phyloP scores from a whole-genome alignment of 2,797 vertebrate genomes.

The Darevskia mixta region DNA sequence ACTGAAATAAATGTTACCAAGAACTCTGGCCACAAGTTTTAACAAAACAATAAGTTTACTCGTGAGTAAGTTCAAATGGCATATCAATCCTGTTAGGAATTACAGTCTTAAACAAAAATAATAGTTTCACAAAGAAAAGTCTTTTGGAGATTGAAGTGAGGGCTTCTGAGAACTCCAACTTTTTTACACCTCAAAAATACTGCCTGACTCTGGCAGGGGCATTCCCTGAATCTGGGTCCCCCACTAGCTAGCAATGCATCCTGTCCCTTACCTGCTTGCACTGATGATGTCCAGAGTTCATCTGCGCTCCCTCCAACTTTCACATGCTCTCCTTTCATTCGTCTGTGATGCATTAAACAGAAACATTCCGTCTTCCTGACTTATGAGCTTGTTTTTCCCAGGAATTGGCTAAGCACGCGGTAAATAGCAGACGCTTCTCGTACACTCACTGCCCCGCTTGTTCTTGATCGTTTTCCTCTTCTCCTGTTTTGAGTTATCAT shows the following conservation, averaged over 20 bases:
- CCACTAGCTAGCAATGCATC: background rate
- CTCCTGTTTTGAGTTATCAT: background rate
- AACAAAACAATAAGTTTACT: no score
- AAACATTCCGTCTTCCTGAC: slow-evolving; percentile 14
- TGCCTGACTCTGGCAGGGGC: background rate
- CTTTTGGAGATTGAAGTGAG: no score
- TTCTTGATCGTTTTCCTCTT: background rate
- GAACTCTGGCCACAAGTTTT: no score
- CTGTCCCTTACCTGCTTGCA: background rate
- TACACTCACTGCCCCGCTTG: background rate
- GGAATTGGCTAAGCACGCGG: background rate
- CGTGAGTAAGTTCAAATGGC: no score
- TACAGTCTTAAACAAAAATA: no score
- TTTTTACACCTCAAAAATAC: no score
- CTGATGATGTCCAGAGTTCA: background rate
- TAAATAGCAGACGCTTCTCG: slow-evolving; percentile 4
- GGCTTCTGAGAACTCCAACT: no score
- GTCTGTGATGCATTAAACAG: background rate
- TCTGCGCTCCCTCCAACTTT: no score
- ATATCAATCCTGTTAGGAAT: no score
- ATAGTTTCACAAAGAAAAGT: no score
- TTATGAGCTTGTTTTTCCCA: slow-evolving; percentile 18
- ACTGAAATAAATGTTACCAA: no score
- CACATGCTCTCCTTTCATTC: background rate
- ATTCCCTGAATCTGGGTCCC: no score